Percentiles rank a stretch among this genome's conserved stretches.
phyloP scores from a whole-genome alignment of 2,888 invertebrate species.

The Cheilosia pagana region DNA sequence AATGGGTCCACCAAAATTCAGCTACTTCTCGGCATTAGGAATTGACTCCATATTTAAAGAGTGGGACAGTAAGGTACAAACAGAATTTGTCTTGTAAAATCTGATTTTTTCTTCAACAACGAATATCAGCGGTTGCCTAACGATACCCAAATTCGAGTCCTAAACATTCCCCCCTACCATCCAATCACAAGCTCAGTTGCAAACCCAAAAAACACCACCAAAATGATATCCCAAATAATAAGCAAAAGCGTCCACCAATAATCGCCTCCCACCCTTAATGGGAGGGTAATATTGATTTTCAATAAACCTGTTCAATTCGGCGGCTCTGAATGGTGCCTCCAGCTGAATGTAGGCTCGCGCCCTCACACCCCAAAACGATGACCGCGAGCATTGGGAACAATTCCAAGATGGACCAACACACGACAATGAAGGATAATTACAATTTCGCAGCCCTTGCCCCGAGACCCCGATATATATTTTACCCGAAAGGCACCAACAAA shows the following conservation, averaged over 20 bases:
- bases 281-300: conserved; percentile 54
- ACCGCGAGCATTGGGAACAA: conserved; percentile 47
- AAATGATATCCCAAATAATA: neutral
- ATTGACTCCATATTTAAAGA: too few species aligned
- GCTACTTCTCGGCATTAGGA: too few species aligned
- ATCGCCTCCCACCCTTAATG: too few species aligned
- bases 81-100: too few species aligned
- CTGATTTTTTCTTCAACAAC: too few species aligned
- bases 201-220: conserved; percentile 27
- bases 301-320: conserved; percentile 66
- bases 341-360: conserved; percentile 21
- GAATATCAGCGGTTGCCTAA: too few species aligned
- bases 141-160: too few species aligned
- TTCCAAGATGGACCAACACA: conserved; percentile 59
- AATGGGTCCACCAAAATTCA: too few species aligned
- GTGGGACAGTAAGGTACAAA: too few species aligned
- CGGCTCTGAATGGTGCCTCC: conserved; percentile 47
- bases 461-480: neutral
- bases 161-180: neutral
- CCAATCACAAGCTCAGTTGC: neutral
- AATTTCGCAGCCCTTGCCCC: conserved; percentile 30
- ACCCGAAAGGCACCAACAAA: conserved; percentile 21
- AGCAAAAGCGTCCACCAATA: neutral
- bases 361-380: conserved; percentile 17
- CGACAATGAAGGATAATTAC: conserved; percentile 62